A percentile compares a stretch with the other conserved stretches of the same genome.
Evolutionary conservation across 2,797 vertebrate genomes (phyloP).

Genomic region (Gallirallus australis): DNA sequence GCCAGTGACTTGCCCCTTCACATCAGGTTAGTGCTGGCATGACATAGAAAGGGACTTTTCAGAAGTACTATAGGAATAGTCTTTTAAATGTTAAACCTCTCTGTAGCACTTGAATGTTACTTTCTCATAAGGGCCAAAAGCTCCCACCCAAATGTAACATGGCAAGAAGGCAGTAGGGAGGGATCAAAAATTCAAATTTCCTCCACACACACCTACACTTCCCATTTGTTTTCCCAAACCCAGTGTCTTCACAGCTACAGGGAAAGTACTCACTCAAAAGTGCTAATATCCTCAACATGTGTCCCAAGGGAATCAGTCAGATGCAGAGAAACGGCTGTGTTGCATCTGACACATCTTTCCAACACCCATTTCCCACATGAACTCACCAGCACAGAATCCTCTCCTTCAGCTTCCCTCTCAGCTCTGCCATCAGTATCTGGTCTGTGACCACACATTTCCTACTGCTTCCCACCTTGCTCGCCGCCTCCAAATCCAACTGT

Average conservation of each 20-base stretch:
- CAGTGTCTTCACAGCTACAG: conserved; percentile 24
- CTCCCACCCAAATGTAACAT: background rate
- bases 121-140: conserved; percentile 23
- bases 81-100: conserved; percentile 44
- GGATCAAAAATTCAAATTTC: conserved; percentile 17
- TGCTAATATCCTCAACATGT: conserved; percentile 33
- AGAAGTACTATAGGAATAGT: background rate
- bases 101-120: background rate
- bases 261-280: background rate
- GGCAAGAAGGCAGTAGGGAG: background rate
- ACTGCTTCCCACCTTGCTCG: background rate
- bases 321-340: background rate
- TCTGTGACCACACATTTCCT: background rate
- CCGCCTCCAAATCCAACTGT: background rate
- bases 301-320: background rate
- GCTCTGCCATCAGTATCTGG: background rate
- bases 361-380: background rate
- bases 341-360: background rate
- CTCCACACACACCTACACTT: background rate
- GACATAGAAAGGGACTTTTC: background rate
- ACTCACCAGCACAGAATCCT: background rate
- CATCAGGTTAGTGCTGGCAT: background rate
- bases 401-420: background rate
- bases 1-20: background rate
- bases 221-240: conserved; percentile 48